Evolutionary conservation across 2,888 invertebrate genomes (phyloP), one percentile per base, ranked within the genome.

Genomic region (Metalampra italica): DNA sequence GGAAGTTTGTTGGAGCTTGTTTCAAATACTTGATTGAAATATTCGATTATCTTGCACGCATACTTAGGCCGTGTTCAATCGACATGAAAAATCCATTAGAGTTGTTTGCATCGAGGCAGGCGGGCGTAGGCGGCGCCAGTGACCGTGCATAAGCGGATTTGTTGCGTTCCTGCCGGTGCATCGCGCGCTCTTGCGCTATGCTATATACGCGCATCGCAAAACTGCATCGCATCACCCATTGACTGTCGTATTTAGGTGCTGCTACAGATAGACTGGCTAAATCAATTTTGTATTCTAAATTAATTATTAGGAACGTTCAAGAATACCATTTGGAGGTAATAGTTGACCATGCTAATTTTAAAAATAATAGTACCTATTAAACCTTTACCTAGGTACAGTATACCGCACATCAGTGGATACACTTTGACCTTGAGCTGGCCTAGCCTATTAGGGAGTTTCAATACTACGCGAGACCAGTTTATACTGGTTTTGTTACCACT

Each of bases 81-180:
- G 84, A 87, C 87, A 88, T 83, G 87, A 87, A 87, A 87, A 86
- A 87, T 79, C 87, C 87, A 88, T 87, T 87, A 86, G 76, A 78
- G 74, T 79, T 79, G 77, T 80, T 82, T 82, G 78, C 75, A 73
- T 72, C 72, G 73, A 62, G 67, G 68, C 64, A 64, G 66, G 70
- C 67, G 66, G 66, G 59, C 65, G 73, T 69, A 74, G 75, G 75
- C 80, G 76, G 68, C 73, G 75, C 62, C 81, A 81, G 79, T 87
- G 85, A 85, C 86, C 87, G 83, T 86, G 71, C 71, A 66, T 87
- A 87, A 89, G 81, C 76, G 84, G 88, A 87, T 89, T 86, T 82
- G 82, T 75, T 75, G 75, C 78, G 72, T 71, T 70, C 62, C 68
- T 67, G 36, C 9, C 43, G 36, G 46, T 51, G 50, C 50, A 52